Base-by-base conservation (phyloP, 2,797 vertebrate genomes). In the Lepilemur ruficaudatus region DNA sequence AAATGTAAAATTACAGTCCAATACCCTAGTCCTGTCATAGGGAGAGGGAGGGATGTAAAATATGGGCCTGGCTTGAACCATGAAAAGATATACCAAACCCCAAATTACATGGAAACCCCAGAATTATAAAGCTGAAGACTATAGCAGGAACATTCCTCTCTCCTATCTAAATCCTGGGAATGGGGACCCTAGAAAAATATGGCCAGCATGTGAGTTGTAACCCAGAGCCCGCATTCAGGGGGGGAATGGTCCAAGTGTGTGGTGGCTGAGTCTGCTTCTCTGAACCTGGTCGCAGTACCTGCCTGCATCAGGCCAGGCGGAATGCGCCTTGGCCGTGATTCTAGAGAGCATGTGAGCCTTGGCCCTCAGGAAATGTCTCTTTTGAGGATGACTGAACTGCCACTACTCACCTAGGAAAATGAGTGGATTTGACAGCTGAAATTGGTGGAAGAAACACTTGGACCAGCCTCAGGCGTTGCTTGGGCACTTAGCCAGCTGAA, bases 361-460 rank as follows among this genome's bases (percentile, higher is more conserved):
- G 89, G 78, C 50, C 69, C 61, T 80, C 22, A 69, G 86, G 84
- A 89, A 92, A 86, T n/a, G 41, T 93, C 46, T 91, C 61, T 96
- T 94, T 86, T 35, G 79, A 96, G 90, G 80, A 69, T 63, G 80
- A 89, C n/a, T 79, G 73, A 91, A 50, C 50, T 87, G 83, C 82
- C 13, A 35, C 52, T 48, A 23, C n/a, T 46, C 38, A 70, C 86
- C 30, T 52, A 65, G 73, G 93, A 84, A 93, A 94, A 91, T n/a
- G 61, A 98, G 63, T 89, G 43, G 50, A 52, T 96, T 75, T 96
- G 95, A 96, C 83, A 93, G 75, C 88, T 95, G 83, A 84, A 70
- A 92, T 78, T 81, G 89, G 94, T 93, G 75, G 72, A 93, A 94
- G 83, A 95, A 97, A 96, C 46, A 83, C 72, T 95, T 73, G 96